phyloP scores from a whole-genome alignment of 2,888 invertebrate genomes.

The Lasioglossum pauxillum region DNA sequence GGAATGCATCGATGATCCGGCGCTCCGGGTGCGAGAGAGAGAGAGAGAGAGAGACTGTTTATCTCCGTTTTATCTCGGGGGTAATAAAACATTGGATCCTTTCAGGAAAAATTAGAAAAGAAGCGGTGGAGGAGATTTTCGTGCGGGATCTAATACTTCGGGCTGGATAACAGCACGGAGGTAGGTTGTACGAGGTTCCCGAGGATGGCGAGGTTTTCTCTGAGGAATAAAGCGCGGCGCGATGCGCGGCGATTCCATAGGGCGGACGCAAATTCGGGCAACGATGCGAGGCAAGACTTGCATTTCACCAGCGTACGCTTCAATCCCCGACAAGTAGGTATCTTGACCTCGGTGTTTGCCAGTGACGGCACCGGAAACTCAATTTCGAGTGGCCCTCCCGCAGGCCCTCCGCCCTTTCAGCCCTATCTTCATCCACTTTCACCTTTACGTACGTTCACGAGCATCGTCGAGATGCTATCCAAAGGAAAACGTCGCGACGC shows the following conservation, averaged over 20 bases:
- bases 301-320: constrained; percentile 48
- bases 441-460: constrained; percentile 48
- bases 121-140: neutral
- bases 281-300: constrained; percentile 33
- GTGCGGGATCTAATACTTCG: neutral
- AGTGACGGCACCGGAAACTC: constrained; percentile 58
- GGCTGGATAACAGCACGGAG: neutral
- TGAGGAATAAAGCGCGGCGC: constrained; percentile 1
- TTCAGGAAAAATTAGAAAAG: neutral
- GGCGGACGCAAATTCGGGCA: constrained; percentile 49
- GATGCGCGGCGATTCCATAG: constrained; percentile 30
- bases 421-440: constrained; percentile 38
- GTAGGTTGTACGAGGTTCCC: neutral
- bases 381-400: constrained; percentile 63
- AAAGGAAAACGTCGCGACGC: constrained; percentile 50
- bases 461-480: constrained; percentile 57
- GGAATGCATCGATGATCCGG: neutral
- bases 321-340: constrained; percentile 57
- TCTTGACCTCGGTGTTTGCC: constrained; percentile 69
- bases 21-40: neutral
- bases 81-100: neutral
- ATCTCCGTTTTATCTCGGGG: neutral
- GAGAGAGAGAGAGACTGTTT: neutral
- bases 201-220: constrained; percentile 10
- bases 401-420: constrained; percentile 58